Conservation (phyloP, 2,888 invertebrate species). For the Diabrotica balteata region DNA sequence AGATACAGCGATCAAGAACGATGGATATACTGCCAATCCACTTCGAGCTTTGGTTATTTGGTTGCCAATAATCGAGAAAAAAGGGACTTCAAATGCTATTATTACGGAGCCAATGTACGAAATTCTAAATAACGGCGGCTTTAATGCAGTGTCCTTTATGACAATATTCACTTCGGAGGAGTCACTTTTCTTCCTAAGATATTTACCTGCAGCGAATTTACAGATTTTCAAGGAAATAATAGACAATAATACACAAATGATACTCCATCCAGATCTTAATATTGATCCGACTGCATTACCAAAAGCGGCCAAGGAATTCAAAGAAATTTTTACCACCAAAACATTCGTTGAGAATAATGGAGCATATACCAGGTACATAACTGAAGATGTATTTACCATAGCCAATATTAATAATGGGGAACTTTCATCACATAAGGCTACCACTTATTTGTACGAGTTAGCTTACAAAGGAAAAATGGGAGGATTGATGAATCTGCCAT, state of each 20-base stretch:
- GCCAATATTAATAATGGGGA: constrained; percentile 27
- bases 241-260: constrained; percentile 18
- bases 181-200: constrained; percentile 24
- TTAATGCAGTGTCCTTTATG: constrained; percentile 30
- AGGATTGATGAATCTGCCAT: constrained; percentile 12
- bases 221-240: constrained; percentile 4
- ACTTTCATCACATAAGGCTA: constrained; percentile 12
- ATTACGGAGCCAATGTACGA: constrained; percentile 28
- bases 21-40: constrained; percentile 16
- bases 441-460: constrained; percentile 28
- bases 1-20: constrained; percentile 18
- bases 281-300: constrained; percentile 7
- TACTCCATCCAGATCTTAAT: constrained; percentile 25
- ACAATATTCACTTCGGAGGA: constrained; percentile 33
- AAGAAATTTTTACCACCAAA: constrained; percentile 20
- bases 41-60: constrained; percentile 27
- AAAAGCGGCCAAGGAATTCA: constrained; percentile 19
- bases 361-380: constrained; percentile 23
- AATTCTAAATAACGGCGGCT: constrained; percentile 23
- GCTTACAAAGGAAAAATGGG: constrained; percentile 30
- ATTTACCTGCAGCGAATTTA: constrained; percentile 10
- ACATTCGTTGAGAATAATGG: constrained; percentile 18
- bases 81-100: constrained; percentile 11
- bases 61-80: constrained; percentile 30
- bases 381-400: constrained; percentile 25